Evolutionary conservation across 2,888 invertebrate species (phyloP).

Genomic region (Pedicia rivosa): DNA sequence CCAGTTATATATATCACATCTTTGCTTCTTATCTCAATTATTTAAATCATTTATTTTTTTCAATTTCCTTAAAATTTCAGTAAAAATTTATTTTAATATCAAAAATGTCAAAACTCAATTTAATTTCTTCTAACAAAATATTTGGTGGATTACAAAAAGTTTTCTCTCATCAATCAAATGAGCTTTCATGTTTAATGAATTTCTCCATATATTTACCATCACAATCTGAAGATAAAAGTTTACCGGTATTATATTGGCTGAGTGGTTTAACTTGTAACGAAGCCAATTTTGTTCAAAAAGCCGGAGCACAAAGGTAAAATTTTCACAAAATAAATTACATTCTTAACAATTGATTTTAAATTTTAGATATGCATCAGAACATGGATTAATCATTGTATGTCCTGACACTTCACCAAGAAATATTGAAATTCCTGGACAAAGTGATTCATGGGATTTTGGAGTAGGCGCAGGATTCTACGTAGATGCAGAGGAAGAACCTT

Average conservation of each 20-base stretch:
- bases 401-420: conserved; percentile 95
- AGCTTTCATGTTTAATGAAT: conserved; percentile 78
- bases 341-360: no score
- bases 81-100: background rate
- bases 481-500: conserved; percentile 80
- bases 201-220: conserved; percentile 86
- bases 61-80: no score
- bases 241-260: conserved; percentile 80
- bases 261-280: conserved; percentile 90
- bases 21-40: no score
- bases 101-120: conserved; percentile 26
- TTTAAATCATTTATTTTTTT: no score
- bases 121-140: conserved; percentile 50
- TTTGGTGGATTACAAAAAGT: conserved; percentile 80
- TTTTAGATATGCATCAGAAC: conserved; percentile 58
- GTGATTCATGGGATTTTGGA: conserved; percentile 89
- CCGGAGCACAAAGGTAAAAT: conserved; percentile 79
- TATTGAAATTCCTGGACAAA: conserved; percentile 76
- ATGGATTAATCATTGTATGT: conserved; percentile 73
- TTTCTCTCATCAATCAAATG: conserved; percentile 60
- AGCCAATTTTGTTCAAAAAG: conserved; percentile 88
- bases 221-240: conserved; percentile 31
- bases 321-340: no score
- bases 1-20: no score
- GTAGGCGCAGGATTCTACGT: conserved; percentile 92